Percentiles rank a stretch among this genome's conserved stretches.
These are phyloP conservation scores for Pectinophora gossypiella DNA, from an alignment of 1,140 invertebrate species.

Conservation along the genomic window DNA sequence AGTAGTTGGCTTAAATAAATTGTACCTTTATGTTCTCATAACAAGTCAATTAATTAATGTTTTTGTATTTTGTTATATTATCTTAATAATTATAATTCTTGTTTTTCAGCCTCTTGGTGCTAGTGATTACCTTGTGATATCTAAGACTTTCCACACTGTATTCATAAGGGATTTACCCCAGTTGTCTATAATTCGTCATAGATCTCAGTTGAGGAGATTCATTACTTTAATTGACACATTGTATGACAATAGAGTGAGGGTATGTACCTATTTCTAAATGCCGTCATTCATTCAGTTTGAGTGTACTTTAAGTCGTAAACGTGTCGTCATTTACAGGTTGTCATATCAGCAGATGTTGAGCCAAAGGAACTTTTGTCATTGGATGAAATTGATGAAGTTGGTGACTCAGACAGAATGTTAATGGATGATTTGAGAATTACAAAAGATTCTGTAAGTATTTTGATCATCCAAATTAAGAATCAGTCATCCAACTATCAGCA, in stretches of 20 bases:
- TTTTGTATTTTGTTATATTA: too few relatives aligned
- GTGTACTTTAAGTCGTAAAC: neutral
- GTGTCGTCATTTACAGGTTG: slow-evolving; percentile 77
- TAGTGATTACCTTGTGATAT: slow-evolving; percentile 94
- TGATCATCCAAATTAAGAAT: too few relatives aligned
- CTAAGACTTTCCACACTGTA: slow-evolving; percentile 95
- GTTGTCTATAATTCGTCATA: slow-evolving; percentile 82
- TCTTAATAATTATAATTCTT: neutral
- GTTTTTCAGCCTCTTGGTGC: slow-evolving; percentile 89
- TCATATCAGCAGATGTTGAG: slow-evolving; percentile 87
- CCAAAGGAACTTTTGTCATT: slow-evolving; percentile 85
- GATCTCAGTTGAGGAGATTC: slow-evolving; percentile 93
- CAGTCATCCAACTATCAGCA: neutral
- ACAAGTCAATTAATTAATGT: too few relatives aligned
- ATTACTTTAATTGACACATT: slow-evolving; percentile 98
- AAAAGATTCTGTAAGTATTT: slow-evolving; percentile 60
- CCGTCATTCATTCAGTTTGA: neutral
- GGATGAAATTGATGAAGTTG: slow-evolving; percentile 70
- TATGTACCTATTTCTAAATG: slow-evolving; percentile 49
- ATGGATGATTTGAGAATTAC: slow-evolving; percentile 96
- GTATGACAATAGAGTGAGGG: slow-evolving; percentile 93
- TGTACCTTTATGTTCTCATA: too few relatives aligned
- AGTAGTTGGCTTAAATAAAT: too few relatives aligned
- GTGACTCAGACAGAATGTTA: slow-evolving; percentile 87
- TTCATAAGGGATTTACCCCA: slow-evolving; percentile 93